Evolutionary conservation across 1,140 invertebrate species (phyloP), one percentile per base, ranked within the genome.

Genomic region (Dreissena polymorpha): DNA sequence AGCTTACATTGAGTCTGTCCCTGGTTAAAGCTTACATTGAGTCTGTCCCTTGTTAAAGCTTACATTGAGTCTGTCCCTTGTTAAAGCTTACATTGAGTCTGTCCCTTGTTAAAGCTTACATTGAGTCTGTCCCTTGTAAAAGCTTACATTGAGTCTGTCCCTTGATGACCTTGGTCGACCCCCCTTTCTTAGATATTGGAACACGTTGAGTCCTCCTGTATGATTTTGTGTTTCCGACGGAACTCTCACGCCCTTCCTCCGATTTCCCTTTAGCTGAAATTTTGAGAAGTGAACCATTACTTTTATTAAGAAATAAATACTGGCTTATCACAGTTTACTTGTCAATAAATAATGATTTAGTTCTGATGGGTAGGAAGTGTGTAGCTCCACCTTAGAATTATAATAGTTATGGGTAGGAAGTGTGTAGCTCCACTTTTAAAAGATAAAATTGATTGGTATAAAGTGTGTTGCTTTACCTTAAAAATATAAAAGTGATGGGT

Each of bases 181-280:
- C 39, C n/a, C 39, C 39, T 39, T 39, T 39, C 8, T 39, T 39
- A 2, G 39, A 39, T 39, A 39, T 39, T 39, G 39, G 39, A 8
- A 8, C 39, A 2, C 39, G 39, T 39, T 39, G 39, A 39, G 39
- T 39, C 39, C 39, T 39, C 39, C 39, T 39, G 8, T 39, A 39
- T 39, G 39, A 39, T 39, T 39, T 39, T 39, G 39, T 39, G 39
- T 12, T 73, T 8, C 60, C 60, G 0, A 53, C n/a, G 57, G 67
- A 29, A 57, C 69, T 73, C 12, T 72, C 69, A 25, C 57, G 53
- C 7, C 78, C 68, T 51, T 81, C 78, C 3, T 57, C 50, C n/a
- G 21, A 10, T 23, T 72, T 72, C 57, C 49, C 29, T 63, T 75
- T 75, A 16, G 55, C 73, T 75, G 25, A 27, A 75, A 39, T 39